Percentiles rank a stretch among this genome's conserved stretches.
These are phyloP conservation scores for Lomographa bimaculata DNA, from an alignment of 2,888 invertebrate species.

Conservation along the genomic window DNA sequence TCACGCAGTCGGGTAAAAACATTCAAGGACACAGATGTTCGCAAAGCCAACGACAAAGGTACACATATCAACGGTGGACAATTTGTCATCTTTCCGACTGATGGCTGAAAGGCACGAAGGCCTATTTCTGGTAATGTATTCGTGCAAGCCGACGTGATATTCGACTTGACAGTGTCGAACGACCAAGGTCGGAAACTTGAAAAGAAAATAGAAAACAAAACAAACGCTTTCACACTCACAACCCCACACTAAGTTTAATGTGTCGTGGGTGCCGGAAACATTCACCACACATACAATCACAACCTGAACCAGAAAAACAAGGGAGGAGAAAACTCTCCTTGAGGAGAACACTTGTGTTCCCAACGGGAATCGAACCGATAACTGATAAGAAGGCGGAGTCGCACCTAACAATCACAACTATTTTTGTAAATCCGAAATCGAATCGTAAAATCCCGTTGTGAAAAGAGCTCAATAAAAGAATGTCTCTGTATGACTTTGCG, in stretches of 20 bases:
- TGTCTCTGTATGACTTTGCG: constrained; percentile 9
- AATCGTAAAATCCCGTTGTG: constrained; percentile 1
- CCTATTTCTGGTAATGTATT: constrained; percentile 40
- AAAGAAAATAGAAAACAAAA: too few species aligned
- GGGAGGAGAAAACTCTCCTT: too few species aligned
- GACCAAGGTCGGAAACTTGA: constrained; percentile 37
- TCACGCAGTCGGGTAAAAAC: too few species aligned
- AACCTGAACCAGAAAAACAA: too few species aligned
- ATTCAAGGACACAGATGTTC: constrained; percentile 9
- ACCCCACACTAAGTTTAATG: too few species aligned
- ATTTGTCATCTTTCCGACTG: constrained; percentile 45
- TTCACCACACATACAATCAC: too few species aligned
- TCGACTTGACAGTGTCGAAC: constrained; percentile 33
- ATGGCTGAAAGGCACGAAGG: constrained; percentile 52
- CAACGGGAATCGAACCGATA: too few species aligned
- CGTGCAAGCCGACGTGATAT: constrained; percentile 26
- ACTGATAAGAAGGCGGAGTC: too few species aligned
- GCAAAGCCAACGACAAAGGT: constrained; percentile 18
- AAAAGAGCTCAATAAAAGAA: constrained; percentile 16
- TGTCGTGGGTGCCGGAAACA: too few species aligned
- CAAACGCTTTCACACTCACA: too few species aligned
- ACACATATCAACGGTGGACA: constrained; percentile 33
- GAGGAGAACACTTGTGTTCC: too few species aligned
- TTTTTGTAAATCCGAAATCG: constrained; percentile 1
- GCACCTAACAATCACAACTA: constrained; percentile 18